Percentiles rank a stretch among this genome's conserved stretches.
These are phyloP conservation scores for Spisula solida DNA, from an alignment of 2,888 invertebrate genomes.

Conservation along the genomic window DNA sequence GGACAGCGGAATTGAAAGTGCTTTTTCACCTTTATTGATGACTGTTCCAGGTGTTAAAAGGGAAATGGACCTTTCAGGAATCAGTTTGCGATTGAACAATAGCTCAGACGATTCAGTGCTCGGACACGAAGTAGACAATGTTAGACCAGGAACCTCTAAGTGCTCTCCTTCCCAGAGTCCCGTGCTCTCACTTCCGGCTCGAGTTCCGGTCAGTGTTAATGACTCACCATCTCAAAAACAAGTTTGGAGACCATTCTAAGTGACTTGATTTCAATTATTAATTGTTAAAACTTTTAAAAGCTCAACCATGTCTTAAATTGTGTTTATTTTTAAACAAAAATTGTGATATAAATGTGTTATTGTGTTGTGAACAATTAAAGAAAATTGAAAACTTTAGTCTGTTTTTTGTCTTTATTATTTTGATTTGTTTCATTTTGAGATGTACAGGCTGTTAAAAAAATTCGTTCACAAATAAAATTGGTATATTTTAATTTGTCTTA, in stretches of 20 bases:
- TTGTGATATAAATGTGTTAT: constrained; percentile 43
- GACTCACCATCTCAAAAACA: constrained; percentile 67
- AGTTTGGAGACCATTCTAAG: constrained; percentile 71
- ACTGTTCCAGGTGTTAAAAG: constrained; percentile 55
- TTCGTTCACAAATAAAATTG: no score
- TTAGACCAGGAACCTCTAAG: constrained; percentile 33
- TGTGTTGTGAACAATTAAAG: constrained; percentile 41
- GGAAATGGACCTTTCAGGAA: constrained; percentile 35
- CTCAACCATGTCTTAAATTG: constrained; percentile 26
- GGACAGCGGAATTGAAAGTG: constrained; percentile 46
- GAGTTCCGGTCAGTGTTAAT: constrained; percentile 57
- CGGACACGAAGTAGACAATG: constrained; percentile 20
- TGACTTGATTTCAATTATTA: constrained; percentile 2
- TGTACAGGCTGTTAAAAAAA: no score
- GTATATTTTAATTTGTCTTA: no score
- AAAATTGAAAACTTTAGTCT: constrained; percentile 1
- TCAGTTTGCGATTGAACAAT: not conserved
- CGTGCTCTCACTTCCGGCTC: constrained; percentile 57
- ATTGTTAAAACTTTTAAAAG: not conserved
- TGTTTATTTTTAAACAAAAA: not conserved
- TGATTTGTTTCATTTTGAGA: not conserved
- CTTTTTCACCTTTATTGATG: constrained; percentile 62
- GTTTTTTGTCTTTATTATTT: not conserved
- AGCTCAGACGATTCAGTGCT: constrained; percentile 38
- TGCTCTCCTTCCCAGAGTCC: constrained; percentile 44